Evolutionary conservation across 2,888 invertebrate genomes (phyloP), one percentile per base, ranked within the genome.

Genomic region (Poecilobothrus nobilitatus): DNA sequence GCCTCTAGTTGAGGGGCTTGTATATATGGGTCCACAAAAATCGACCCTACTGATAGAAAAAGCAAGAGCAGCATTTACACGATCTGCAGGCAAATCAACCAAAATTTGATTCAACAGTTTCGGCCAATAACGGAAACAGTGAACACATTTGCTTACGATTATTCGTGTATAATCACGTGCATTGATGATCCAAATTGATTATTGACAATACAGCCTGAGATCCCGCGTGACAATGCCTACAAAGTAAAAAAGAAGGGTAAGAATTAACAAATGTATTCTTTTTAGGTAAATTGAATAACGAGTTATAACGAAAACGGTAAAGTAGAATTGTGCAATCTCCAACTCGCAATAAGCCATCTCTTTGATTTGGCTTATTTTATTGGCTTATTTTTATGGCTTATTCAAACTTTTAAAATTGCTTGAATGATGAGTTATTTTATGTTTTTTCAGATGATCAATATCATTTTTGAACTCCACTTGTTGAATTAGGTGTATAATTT

Each of bases 251-350:
- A 20, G 34, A 65, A 67, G 68, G 41, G 33, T 67, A 66, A 34
- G 68, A 41, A 37, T 61, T 15, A 67, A 70, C 41, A 68, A 66
- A 66, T 66, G 67, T 66, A 65, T 72, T 69, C n/a, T 70, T 66
- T 68, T 74, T 71, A n/a, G 75, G 75, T 33, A 78, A 10, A 74
- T 72, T 8, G 74, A 76, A 27, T 5, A 27, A 72, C 75, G 74
- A 67, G 73, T 69, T 21, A 73, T 71, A 34, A 34, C n/a, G n/a
- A n/a, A 61, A 70, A 73, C 9, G 71, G 69, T 7, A 76, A 37
- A 10, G 70, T 41, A 15, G 75, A 71, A 65, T 73, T 71, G 33
- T 69, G 65, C 1, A 77, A 67, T 4, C 76, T 71, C 34, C 76
- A 41, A 76, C 76, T 68, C 76, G 71, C 44, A 76, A 70, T 22